Percentiles rank a stretch among this genome's conserved stretches.
Evolutionary conservation across 2,113 vertebrate species (phyloP).

Genomic region (Dasypus novemcinctus): DNA sequence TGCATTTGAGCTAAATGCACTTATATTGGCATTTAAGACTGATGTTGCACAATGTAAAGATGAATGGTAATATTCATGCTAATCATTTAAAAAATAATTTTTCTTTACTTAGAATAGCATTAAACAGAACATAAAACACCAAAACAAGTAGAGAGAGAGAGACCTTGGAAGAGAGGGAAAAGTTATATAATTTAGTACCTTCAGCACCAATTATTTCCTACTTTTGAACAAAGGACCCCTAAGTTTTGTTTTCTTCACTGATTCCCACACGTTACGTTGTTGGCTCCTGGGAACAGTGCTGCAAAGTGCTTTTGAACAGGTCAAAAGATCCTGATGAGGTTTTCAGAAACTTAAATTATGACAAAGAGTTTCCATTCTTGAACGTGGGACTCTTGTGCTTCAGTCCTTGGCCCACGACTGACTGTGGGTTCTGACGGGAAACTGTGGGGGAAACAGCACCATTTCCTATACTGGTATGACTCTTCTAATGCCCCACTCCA

Average conservation of each 20-base stretch:
- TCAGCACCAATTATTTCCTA: neutral
- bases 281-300: neutral
- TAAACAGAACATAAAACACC: neutral
- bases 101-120: neutral
- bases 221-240: neutral
- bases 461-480: too few relatives aligned
- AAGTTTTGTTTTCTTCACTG: neutral
- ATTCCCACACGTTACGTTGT: neutral
- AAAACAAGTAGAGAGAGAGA: neutral
- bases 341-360: constrained; percentile 53
- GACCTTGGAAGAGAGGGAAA: neutral
- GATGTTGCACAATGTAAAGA: neutral
- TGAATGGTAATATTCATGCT: neutral
- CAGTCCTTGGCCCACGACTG: neutral
- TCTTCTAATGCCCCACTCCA: fast-evolving
- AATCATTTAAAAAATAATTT: neutral
- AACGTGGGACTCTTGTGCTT: neutral
- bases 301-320: constrained; percentile 16
- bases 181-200: neutral
- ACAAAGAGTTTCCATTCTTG: neutral
- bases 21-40: constrained; percentile 1
- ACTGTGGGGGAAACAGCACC: neutral
- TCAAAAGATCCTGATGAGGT: neutral
- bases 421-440: neutral
- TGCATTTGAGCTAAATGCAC: neutral